A percentile compares a stretch with the other conserved stretches of the same genome.
Evolutionary conservation across 2,888 invertebrate genomes (phyloP).

Genomic region (Ashinkailepas kermadecensis): DNA sequence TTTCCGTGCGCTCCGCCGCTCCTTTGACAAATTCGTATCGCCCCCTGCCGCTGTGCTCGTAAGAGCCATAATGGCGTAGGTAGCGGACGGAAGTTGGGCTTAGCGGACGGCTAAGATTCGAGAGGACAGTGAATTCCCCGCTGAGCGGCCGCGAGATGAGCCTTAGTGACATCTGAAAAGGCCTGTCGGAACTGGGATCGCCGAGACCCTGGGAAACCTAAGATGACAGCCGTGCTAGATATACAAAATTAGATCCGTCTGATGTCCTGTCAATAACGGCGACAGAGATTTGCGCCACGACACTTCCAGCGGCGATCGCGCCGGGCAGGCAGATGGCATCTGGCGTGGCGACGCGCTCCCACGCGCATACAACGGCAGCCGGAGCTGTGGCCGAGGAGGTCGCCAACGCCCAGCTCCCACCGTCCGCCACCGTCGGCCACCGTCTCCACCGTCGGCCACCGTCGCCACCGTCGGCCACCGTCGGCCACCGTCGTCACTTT

Average conservation of each 20-base stretch:
- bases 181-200: conserved; percentile 18
- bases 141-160: neutral
- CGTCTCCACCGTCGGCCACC: too few species aligned
- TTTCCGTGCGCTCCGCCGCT: conserved; percentile 17
- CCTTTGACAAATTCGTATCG: conserved; percentile 23
- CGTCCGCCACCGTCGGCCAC: too few species aligned
- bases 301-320: neutral
- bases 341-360: neutral
- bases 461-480: too few species aligned
- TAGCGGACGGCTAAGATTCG: neutral
- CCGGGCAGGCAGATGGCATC: neutral
- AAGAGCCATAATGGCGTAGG: conserved; percentile 12
- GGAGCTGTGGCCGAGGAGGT: neutral
- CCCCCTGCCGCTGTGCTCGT: neutral
- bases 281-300: neutral
- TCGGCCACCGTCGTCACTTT: too few species aligned
- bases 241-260: neutral
- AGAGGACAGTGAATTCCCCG: neutral
- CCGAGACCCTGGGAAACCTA: neutral
- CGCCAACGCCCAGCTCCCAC: too few species aligned
- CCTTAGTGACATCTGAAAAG: conserved; percentile 10
- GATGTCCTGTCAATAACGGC: neutral
- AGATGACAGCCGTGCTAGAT: conserved; percentile 8
- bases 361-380: neutral
- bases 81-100: neutral